A percentile compares a stretch with the other conserved stretches of the same genome.
Conservation (phyloP, 2,797 vertebrate genomes). For the Poeciliopsis paucimaculata region DNA sequence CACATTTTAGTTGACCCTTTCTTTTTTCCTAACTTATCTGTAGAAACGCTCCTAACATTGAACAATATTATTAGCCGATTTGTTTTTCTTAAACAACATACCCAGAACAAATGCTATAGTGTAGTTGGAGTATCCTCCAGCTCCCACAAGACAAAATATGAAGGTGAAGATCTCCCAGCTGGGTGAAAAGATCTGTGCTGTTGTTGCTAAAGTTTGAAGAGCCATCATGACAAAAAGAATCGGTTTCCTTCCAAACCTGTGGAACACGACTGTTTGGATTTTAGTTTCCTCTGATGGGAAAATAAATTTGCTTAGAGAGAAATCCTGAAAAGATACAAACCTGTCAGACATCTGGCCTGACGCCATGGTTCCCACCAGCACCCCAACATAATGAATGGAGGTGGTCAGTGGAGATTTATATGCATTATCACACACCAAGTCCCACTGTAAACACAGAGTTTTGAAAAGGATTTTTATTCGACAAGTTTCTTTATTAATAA, state of each 20-base stretch:
- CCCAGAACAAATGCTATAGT: conserved; percentile 89
- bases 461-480: neutral
- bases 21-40: neutral
- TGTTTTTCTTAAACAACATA: conserved; percentile 62
- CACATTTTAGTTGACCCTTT: neutral
- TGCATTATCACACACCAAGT: conserved; percentile 65
- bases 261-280: neutral
- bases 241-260: conserved; percentile 87
- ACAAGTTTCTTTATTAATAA: neutral
- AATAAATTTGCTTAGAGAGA: neutral
- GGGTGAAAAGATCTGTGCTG: conserved; percentile 87
- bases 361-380: conserved; percentile 53
- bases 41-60: neutral
- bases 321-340: conserved; percentile 13
- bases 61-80: neutral
- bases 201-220: conserved; percentile 84
- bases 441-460: conserved; percentile 58
- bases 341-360: conserved; percentile 72
- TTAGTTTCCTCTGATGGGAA: neutral
- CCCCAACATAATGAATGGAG: conserved; percentile 64
- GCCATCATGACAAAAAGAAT: conserved; percentile 86
- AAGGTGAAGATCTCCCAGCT: conserved; percentile 88
- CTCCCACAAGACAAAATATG: conserved; percentile 85
- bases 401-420: conserved; percentile 66
- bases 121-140: conserved; percentile 89